Percentiles rank a stretch among this genome's conserved stretches.
phyloP scores from a whole-genome alignment of 64 coral and sea anemone genomes.

The Pachyseris speciosa region DNA sequence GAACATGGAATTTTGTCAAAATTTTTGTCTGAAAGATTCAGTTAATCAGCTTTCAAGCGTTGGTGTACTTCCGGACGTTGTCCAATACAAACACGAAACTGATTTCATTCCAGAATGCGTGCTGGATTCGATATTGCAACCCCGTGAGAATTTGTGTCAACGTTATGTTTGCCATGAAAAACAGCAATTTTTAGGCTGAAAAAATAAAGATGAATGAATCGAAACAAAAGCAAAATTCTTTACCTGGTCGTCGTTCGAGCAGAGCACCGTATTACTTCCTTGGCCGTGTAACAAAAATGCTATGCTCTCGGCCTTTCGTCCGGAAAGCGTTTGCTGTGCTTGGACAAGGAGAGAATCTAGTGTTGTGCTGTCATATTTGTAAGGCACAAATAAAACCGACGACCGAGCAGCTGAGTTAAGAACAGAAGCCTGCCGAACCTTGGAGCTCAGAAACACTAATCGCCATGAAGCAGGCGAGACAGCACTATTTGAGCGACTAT shows the following conservation, averaged over 20 bases:
- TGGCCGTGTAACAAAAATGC: constrained; percentile 83
- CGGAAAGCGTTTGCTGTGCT: constrained; percentile 70
- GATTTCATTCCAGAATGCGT: background rate
- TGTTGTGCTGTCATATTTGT: constrained; percentile 81
- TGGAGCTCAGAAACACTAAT: constrained; percentile 86
- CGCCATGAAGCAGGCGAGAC: constrained; percentile 52
- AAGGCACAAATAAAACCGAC: constrained; percentile 73
- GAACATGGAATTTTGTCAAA: background rate
- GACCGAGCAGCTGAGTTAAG: constrained; percentile 69
- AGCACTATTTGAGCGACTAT: constrained; percentile 25
- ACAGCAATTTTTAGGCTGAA: background rate
- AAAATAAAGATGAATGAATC: background rate
- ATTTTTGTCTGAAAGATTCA: background rate
- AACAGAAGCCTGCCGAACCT: constrained; percentile 80
- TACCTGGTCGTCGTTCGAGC: constrained; percentile 82
- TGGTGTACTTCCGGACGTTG: background rate
- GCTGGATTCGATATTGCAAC: background rate
- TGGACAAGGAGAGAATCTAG: constrained; percentile 78
- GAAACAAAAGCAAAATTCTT: background rate
- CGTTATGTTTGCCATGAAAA: background rate
- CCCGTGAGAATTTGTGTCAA: background rate
- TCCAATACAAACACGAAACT: background rate
- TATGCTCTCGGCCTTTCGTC: constrained; percentile 83
- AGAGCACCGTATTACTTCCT: constrained; percentile 65
- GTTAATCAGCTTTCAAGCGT: background rate